Percentiles rank a stretch among this genome's conserved stretches.
Conservation (phyloP, 2,797 vertebrate species). For the Squalus acanthias region DNA sequence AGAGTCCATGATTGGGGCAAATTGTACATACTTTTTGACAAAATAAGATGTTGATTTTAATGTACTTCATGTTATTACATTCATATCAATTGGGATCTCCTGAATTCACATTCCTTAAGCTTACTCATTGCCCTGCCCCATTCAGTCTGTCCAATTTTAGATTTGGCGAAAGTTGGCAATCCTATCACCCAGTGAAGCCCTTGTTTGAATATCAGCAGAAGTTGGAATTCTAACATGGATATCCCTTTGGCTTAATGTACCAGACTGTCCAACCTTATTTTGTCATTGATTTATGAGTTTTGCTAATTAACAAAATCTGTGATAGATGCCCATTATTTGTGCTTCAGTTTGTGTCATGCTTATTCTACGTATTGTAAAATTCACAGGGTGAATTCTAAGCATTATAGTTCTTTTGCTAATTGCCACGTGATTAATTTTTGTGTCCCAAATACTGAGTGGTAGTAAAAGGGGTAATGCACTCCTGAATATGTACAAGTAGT, state of each 20-base stretch:
- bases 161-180: background rate
- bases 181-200: background rate
- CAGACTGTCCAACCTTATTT: background rate
- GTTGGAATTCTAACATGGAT: background rate
- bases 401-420: background rate
- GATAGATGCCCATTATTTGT: background rate
- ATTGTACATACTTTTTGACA: background rate
- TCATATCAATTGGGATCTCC: background rate
- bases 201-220: background rate
- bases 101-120: background rate
- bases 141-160: background rate
- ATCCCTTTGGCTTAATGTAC: background rate
- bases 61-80: background rate
- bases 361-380: background rate
- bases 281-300: background rate
- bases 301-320: background rate
- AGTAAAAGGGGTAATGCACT: background rate
- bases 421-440: background rate
- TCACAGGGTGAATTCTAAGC: background rate
- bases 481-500: background rate
- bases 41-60: constrained; percentile 16
- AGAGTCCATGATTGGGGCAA: background rate
- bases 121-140: background rate
- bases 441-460: background rate
- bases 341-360: no score